Evolutionary conservation across 2,797 vertebrate species (phyloP).

Genomic region (Microtus obscurus): DNA sequence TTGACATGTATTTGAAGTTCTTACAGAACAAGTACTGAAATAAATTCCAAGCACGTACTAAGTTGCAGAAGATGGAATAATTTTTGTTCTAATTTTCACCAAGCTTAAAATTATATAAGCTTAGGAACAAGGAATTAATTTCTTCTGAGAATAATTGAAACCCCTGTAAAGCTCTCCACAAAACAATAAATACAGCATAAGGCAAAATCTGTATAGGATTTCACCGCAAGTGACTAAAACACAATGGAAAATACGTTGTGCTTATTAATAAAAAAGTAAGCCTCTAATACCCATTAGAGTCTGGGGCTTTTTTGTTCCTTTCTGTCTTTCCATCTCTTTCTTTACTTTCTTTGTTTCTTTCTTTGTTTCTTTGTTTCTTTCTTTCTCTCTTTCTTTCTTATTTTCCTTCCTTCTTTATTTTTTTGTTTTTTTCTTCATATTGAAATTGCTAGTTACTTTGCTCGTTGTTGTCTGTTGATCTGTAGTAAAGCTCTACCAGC

Average conservation of each 20-base stretch:
- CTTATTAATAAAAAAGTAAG: background rate
- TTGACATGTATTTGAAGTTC: slow-evolving; percentile 4
- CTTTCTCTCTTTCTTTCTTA: fast-evolving
- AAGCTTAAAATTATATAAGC: background rate
- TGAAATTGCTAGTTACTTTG: slow-evolving; percentile 40
- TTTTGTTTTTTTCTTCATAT: background rate
- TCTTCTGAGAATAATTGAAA: background rate
- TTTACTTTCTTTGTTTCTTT: background rate
- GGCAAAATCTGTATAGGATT: background rate
- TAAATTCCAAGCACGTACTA: background rate
- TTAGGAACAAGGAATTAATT: background rate
- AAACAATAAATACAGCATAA: background rate
- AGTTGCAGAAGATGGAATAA: background rate
- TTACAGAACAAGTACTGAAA: background rate
- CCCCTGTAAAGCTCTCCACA: background rate
- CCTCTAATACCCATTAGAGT: background rate
- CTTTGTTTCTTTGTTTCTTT: fast-evolving
- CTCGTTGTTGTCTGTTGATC: background rate
- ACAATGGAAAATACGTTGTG: background rate
- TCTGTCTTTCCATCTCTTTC: background rate
- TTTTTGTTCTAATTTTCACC: background rate
- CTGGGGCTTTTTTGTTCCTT: background rate
- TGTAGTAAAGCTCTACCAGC: slow-evolving; percentile 62
- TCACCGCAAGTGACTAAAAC: background rate
- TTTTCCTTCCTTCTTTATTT: background rate